These are phyloP conservation scores for Smittia sp. DNA, from an alignment of 2,888 invertebrate genomes.

Conservation along the genomic window DNA sequence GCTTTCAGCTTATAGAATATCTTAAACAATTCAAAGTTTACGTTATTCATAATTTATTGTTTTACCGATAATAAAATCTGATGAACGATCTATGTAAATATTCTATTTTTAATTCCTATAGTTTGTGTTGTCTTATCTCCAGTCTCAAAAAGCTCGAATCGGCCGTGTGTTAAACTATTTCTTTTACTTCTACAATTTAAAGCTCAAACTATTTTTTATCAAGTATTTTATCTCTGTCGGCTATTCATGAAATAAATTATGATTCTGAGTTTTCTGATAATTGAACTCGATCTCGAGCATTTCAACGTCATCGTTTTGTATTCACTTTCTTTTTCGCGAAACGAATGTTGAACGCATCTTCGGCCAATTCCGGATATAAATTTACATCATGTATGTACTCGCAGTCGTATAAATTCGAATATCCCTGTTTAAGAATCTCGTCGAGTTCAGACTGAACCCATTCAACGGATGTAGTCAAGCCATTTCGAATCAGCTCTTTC, in stretches of 20 bases:
- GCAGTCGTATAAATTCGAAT: slow-evolving; percentile 81
- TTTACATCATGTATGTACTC: slow-evolving; percentile 89
- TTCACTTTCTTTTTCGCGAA: slow-evolving; percentile 79
- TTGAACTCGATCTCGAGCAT: slow-evolving; percentile 36
- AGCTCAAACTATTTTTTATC: slow-evolving; percentile 35
- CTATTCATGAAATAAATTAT: background rate
- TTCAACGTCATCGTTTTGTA: slow-evolving; percentile 60
- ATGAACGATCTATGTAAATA: background rate
- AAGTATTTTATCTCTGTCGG: background rate
- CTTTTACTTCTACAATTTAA: slow-evolving; percentile 43
- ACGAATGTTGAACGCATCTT: slow-evolving; percentile 92
- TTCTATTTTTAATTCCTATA: background rate
- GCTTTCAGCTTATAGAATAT: too few species aligned
- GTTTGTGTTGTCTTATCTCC: slow-evolving; percentile 45
- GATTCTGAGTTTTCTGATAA: slow-evolving; percentile 22
- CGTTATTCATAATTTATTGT: too few species aligned
- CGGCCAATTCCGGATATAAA: slow-evolving; percentile 87
- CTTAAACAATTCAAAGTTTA: too few species aligned
- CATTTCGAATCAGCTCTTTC: slow-evolving; percentile 76
- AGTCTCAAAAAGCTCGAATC: slow-evolving; percentile 56
- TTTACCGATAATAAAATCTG: too few species aligned
- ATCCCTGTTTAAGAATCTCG: slow-evolving; percentile 81
- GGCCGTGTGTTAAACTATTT: slow-evolving; percentile 42
- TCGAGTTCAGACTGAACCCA: slow-evolving; percentile 88
- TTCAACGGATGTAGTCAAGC: slow-evolving; percentile 72